A percentile compares a stretch with the other conserved stretches of the same genome.
Conservation (phyloP, 2,797 vertebrate species). For the Cuniculus paca region DNA sequence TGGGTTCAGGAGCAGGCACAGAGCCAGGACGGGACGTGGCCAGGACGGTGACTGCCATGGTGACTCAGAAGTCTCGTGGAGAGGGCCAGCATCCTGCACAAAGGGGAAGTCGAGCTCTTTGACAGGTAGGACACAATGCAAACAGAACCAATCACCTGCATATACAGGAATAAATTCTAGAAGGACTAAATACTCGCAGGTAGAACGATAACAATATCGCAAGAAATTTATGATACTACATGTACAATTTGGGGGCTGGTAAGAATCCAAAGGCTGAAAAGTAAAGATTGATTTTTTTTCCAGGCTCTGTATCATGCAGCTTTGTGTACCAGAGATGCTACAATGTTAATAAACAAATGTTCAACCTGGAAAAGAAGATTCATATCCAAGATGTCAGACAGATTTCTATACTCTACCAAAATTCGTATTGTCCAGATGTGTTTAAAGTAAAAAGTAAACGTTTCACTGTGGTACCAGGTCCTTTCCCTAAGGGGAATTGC, state of each 20-base stretch:
- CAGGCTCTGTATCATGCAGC: neutral
- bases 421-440: neutral
- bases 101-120: neutral
- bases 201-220: too few relatives aligned
- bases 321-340: neutral
- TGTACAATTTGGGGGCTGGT: rapidly evolving
- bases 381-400: neutral
- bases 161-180: neutral
- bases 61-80: rapidly evolving
- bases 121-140: neutral
- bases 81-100: rapidly evolving
- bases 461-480: neutral
- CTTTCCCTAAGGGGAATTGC: neutral
- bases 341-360: neutral
- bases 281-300: neutral
- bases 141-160: neutral
- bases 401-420: neutral
- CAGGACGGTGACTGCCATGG: neutral
- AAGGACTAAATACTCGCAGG: too few relatives aligned
- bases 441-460: neutral
- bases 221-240: neutral
- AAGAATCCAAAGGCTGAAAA: neutral
- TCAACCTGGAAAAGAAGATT: neutral
- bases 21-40: neutral
- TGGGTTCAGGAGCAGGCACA: rapidly evolving